phyloP scores from a whole-genome alignment of 2,888 invertebrate species.

The Amblyteles armatorius region DNA sequence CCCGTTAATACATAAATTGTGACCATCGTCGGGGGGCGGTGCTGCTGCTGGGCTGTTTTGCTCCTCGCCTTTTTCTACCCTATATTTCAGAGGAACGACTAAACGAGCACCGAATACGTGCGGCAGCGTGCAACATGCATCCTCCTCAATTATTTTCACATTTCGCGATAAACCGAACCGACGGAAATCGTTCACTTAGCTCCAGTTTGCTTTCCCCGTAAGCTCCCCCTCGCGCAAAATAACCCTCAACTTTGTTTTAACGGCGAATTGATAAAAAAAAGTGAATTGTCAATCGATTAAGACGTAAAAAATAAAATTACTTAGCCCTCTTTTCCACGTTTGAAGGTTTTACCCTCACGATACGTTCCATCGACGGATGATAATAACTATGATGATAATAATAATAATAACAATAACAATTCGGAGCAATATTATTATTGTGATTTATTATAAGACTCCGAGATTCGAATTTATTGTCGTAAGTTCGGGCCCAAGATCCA shows the following conservation, averaged over 20 bases:
- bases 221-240: too few species aligned
- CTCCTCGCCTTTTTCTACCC: slow-evolving; percentile 3
- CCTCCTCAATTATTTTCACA: slow-evolving; percentile 39
- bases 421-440: too few species aligned
- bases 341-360: too few species aligned
- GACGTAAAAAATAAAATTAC: too few species aligned
- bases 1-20: slow-evolving; percentile 49
- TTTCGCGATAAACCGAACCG: background rate
- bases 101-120: slow-evolving; percentile 12
- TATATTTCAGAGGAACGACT: slow-evolving; percentile 38
- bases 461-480: too few species aligned
- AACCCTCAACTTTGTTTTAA: background rate
- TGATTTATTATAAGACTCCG: too few species aligned
- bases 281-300: background rate
- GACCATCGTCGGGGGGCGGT: background rate
- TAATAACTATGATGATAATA: too few species aligned
- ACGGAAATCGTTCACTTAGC: background rate
- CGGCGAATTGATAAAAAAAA: background rate
- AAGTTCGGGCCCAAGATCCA: too few species aligned
- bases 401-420: too few species aligned
- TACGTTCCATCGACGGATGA: too few species aligned
- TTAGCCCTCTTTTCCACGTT: too few species aligned
- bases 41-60: background rate
- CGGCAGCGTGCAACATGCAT: slow-evolving; percentile 8
- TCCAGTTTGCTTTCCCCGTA: background rate